Conservation (phyloP, 2,888 invertebrate genomes). For the Hemistola chrysoprasaria region DNA sequence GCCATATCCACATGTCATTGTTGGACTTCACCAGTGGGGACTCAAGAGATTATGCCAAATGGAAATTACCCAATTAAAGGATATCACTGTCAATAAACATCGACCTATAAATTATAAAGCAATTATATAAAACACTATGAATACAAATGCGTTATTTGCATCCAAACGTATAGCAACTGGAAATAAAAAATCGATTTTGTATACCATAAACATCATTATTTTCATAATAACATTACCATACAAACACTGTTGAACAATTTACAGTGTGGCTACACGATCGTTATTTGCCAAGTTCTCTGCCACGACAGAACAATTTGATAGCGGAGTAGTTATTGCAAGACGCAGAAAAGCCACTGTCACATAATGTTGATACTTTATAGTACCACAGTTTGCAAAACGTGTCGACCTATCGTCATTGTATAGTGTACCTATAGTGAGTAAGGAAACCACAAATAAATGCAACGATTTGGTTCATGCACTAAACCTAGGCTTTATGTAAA, state of each 20-base stretch:
- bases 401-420: constrained; percentile 8
- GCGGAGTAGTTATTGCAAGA: constrained; percentile 42
- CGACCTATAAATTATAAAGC: no score
- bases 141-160: neutral
- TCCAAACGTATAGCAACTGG: constrained; percentile 2
- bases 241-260: constrained; percentile 30
- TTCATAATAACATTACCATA: constrained; percentile 26
- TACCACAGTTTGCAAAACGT: constrained; percentile 36
- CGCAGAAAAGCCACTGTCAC: constrained; percentile 54
- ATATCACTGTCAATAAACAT: no score
- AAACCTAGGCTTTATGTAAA: no score
- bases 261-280: constrained; percentile 21
- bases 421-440: constrained; percentile 8
- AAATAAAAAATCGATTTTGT: constrained; percentile 11
- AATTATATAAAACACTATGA: no score
- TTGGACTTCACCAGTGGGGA: no score
- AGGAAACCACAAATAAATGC: neutral
- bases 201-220: constrained; percentile 18
- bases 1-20: no score
- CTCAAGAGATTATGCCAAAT: no score
- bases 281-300: constrained; percentile 33
- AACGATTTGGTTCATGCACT: no score
- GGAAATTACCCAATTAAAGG: no score
- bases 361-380: constrained; percentile 63
- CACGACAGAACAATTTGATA: constrained; percentile 40